A percentile compares a stretch with the other conserved stretches of the same genome.
Evolutionary conservation across 2,113 vertebrate genomes (phyloP).

Genomic region (Scomber colias): DNA sequence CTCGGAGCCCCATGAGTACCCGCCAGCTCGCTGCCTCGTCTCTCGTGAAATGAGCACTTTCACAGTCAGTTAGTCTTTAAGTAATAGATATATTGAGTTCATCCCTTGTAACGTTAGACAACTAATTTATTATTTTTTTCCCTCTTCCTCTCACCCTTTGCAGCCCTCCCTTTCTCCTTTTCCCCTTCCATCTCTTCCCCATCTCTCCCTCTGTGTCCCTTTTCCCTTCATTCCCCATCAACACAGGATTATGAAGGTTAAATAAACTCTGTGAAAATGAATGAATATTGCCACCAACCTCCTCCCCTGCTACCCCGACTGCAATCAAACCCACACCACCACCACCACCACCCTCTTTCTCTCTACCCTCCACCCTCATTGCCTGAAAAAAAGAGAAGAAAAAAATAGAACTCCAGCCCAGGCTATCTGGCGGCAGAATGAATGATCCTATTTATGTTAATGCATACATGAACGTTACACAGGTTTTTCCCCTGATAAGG

Average conservation of each 20-base stretch:
- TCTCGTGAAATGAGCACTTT: slow-evolving; percentile 95
- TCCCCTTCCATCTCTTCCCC: slow-evolving; percentile 37
- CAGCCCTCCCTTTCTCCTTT: slow-evolving; percentile 28
- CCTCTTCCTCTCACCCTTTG: slow-evolving; percentile 42
- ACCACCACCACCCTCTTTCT: slow-evolving; percentile 45
- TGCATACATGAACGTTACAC: slow-evolving; percentile 99
- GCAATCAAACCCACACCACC: slow-evolving; percentile 69
- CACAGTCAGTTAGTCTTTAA: slow-evolving; percentile 99
- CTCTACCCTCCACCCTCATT: slow-evolving; percentile 57
- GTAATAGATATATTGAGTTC: slow-evolving; percentile 99
- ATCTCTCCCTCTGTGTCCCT: slow-evolving; percentile 48
- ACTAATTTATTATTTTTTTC: slow-evolving; percentile 97
- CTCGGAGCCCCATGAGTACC: slow-evolving; percentile 91
- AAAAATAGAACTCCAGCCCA: slow-evolving; percentile 83
- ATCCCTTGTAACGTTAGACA: slow-evolving; percentile 99
- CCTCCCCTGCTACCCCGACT: slow-evolving; percentile 58
- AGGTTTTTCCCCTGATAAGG: slow-evolving; percentile 99
- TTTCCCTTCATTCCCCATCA: slow-evolving; percentile 84
- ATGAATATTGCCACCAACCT: slow-evolving; percentile 87
- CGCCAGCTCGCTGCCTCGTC: slow-evolving; percentile 89
- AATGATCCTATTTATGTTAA: slow-evolving; percentile 99
- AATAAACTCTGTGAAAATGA: slow-evolving; percentile 95
- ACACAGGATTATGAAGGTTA: slow-evolving; percentile 98
- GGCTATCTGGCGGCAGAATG: slow-evolving; percentile 95
- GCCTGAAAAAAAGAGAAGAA: slow-evolving; percentile 64